Conservation (phyloP, 2,888 invertebrate genomes). For the Labia minor region DNA sequence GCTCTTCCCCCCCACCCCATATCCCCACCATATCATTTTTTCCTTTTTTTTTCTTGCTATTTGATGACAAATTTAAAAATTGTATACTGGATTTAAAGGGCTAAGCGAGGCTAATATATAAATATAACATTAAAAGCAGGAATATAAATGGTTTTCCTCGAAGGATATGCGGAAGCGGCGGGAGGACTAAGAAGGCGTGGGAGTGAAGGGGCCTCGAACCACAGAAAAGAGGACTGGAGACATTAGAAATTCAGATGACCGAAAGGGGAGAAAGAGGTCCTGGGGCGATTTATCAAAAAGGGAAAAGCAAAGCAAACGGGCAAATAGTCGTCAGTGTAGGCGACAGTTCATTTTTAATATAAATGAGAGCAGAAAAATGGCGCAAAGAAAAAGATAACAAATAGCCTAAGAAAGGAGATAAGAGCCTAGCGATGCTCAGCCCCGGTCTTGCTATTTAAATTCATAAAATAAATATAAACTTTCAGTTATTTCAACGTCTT, state of each 20-base stretch:
- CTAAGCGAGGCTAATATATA: slow-evolving; percentile 13
- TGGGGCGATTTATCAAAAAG: slow-evolving; percentile 23
- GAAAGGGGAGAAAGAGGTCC: slow-evolving; percentile 30
- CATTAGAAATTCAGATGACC: slow-evolving; percentile 40
- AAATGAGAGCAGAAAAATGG: slow-evolving; percentile 23
- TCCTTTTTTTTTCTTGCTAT: neutral
- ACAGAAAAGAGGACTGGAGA: slow-evolving; percentile 16
- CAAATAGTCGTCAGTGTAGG: slow-evolving; percentile 24
- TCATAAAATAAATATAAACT: slow-evolving; percentile 13
- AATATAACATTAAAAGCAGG: slow-evolving; percentile 13
- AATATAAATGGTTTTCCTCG: slow-evolving; percentile 17
- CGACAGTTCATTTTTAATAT: slow-evolving; percentile 26
- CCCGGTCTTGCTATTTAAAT: neutral
- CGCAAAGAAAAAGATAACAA: slow-evolving; percentile 21
- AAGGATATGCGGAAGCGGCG: slow-evolving; percentile 16
- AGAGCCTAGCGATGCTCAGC: neutral
- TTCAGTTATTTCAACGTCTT: neutral
- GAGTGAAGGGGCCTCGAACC: neutral
- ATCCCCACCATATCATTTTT: too few relatives aligned
- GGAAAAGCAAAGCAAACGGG: slow-evolving; percentile 14
- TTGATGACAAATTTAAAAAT: slow-evolving; percentile 13
- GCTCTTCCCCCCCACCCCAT: neutral
- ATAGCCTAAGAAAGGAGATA: slow-evolving; percentile 16
- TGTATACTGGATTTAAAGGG: neutral
- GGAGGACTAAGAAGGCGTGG: slow-evolving; percentile 17